A percentile compares a stretch with the other conserved stretches of the same genome.
Conservation (phyloP, 2,113 vertebrate genomes). For the Phaethornis superciliosus region DNA sequence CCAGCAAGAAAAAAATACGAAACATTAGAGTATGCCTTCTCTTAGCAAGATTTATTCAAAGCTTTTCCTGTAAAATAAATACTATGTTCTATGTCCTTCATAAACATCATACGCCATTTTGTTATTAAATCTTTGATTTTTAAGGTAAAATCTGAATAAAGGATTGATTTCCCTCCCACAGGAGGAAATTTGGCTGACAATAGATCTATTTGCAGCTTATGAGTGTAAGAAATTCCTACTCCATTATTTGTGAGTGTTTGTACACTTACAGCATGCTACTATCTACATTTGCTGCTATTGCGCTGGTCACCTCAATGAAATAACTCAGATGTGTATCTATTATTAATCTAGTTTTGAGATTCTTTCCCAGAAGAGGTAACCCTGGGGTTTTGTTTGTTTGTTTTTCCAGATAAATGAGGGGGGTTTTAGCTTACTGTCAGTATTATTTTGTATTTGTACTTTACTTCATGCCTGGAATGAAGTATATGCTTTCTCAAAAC, state of each 20-base stretch:
- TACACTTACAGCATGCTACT: background rate
- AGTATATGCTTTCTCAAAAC: background rate
- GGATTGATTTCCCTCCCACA: background rate
- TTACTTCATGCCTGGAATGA: background rate
- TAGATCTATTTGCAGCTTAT: background rate
- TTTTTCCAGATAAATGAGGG: background rate
- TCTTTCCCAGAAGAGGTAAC: background rate
- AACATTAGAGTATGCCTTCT: background rate
- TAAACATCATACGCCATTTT: background rate
- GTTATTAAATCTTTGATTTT: background rate
- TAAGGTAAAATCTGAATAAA: background rate
- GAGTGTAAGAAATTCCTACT: background rate
- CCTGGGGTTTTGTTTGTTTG: background rate
- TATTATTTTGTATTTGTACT: background rate
- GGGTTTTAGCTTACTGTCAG: background rate
- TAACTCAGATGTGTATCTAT: background rate
- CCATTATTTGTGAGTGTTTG: background rate
- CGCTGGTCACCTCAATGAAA: background rate
- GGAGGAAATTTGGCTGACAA: background rate
- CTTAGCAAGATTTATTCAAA: background rate
- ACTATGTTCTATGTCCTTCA: background rate
- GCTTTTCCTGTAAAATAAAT: background rate
- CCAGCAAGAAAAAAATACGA: background rate
- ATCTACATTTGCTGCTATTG: background rate
- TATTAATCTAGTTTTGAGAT: conserved; percentile 16